Evolutionary conservation across 1,140 invertebrate genomes (phyloP).

Genomic region (Leptestheria dahalacensis): DNA sequence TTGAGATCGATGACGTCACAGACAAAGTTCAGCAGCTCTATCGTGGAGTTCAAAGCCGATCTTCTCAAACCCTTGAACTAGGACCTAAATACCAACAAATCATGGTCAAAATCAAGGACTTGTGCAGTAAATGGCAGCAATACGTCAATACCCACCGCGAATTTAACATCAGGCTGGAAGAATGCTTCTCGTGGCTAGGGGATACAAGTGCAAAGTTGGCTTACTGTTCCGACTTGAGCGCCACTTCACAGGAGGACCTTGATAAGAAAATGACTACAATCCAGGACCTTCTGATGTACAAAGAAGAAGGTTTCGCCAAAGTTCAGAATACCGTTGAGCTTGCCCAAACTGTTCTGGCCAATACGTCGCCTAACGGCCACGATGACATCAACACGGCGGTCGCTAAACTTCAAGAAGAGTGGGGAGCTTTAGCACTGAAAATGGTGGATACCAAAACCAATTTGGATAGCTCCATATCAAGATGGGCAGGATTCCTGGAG

Average conservation of each 20-base stretch:
- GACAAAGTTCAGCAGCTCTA: constrained; percentile 74
- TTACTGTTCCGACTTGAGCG: constrained; percentile 64
- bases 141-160: constrained; percentile 79
- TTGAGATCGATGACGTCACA: constrained; percentile 82
- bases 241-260: constrained; percentile 65
- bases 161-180: constrained; percentile 60
- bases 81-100: constrained; percentile 80
- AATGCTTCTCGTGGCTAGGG: constrained; percentile 69
- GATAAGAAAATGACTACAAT: constrained; percentile 69
- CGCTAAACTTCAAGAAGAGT: constrained; percentile 70
- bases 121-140: constrained; percentile 77
- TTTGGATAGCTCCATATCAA: constrained; percentile 75
- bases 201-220: constrained; percentile 67
- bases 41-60: constrained; percentile 45
- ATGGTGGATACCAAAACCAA: constrained; percentile 75
- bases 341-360: constrained; percentile 79
- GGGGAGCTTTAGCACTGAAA: constrained; percentile 67
- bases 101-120: constrained; percentile 61
- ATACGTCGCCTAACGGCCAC: constrained; percentile 76
- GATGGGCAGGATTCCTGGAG: constrained; percentile 74
- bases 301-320: constrained; percentile 80
- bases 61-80: constrained; percentile 67
- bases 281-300: constrained; percentile 65
- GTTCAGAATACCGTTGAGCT: constrained; percentile 71
- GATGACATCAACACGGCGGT: constrained; percentile 68